Evolutionary conservation across 2,888 invertebrate species (phyloP).

Genomic region (Lasioglossum leucozonium): DNA sequence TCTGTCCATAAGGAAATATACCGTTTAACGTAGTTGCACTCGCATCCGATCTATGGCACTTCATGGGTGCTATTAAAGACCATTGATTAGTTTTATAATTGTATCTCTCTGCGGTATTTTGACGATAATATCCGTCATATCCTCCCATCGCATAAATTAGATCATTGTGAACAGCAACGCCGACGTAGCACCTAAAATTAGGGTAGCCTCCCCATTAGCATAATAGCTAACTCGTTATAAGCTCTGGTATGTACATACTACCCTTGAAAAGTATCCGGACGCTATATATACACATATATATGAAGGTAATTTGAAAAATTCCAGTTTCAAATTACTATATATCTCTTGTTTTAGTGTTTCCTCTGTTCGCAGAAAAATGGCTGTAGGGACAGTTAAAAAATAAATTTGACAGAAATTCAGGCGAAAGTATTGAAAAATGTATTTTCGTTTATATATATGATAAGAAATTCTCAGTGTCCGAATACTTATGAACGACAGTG

Average conservation of each 20-base stretch:
- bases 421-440: not conserved
- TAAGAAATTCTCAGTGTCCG: not conserved
- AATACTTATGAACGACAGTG: not conserved
- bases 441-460: not conserved
- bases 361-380: not conserved
- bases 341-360: not conserved
- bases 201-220: not conserved
- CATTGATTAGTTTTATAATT: slow-evolving; percentile 94
- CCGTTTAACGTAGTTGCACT: slow-evolving; percentile 94
- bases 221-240: not conserved
- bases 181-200: slow-evolving; percentile 90
- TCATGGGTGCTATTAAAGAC: slow-evolving; percentile 95
- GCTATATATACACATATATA: not conserved
- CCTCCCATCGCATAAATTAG: slow-evolving; percentile 95
- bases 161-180: slow-evolving; percentile 91
- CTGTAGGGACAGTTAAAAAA: not conserved
- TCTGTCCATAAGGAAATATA: slow-evolving; percentile 68
- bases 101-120: slow-evolving; percentile 94
- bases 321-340: not conserved
- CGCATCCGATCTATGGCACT: slow-evolving; percentile 94
- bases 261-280: not conserved
- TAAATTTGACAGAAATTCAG: not conserved
- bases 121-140: slow-evolving; percentile 93
- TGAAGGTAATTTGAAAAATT: not conserved
- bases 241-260: not conserved